Evolutionary conservation across 2,797 vertebrate genomes (phyloP), one percentile per base, ranked within the genome.

Genomic region (Dendrocincla fuliginosa): DNA sequence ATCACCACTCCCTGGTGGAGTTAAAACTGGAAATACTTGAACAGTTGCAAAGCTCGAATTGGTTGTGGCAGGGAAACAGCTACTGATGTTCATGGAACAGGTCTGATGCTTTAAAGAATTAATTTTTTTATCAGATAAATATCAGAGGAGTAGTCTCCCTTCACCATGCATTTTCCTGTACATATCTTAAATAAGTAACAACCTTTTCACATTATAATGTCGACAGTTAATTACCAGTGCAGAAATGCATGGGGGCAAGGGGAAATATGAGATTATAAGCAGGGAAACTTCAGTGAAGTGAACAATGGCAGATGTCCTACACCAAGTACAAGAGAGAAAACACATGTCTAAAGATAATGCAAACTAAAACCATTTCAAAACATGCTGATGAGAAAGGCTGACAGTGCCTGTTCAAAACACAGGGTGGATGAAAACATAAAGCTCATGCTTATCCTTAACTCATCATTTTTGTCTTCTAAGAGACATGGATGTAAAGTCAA

Each of bases 351-450:
- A 91, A 91, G 41, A 91, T 15, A 93, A 95, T 41, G 53, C 42
- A 91, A 89, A 87, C 64, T 73, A 84, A 78, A 94, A 65, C 46
- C 1, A 65, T 71, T 93, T 87, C 76, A 87, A 80, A 93, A 63
- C 53, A 63, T 2, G 22, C n/a, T 65, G 64, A 80, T 47, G 65
- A 91, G 68, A 95, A 92, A 73, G 69, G 60, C 68, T 89, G 90
- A 78, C 49, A 57, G 52, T 27, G 59, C 68, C 60, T 0, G 13
- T 65, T 53, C 68, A 92, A 94, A 95, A 75, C 13, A 85, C 11
- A 87, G 42, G 20, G 52, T 16, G 46, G 76, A 87, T 46, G 17
- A 67, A 96, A 80, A 92, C 41, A 59, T 37, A 85, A 87, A 73
- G 46, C 23, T 57, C 4, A 0, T 10, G 27, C 37, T 83, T 73